Evolutionary conservation across 2,888 invertebrate genomes (phyloP), one percentile per base, ranked within the genome.

Genomic region (Eilema griseolum): DNA sequence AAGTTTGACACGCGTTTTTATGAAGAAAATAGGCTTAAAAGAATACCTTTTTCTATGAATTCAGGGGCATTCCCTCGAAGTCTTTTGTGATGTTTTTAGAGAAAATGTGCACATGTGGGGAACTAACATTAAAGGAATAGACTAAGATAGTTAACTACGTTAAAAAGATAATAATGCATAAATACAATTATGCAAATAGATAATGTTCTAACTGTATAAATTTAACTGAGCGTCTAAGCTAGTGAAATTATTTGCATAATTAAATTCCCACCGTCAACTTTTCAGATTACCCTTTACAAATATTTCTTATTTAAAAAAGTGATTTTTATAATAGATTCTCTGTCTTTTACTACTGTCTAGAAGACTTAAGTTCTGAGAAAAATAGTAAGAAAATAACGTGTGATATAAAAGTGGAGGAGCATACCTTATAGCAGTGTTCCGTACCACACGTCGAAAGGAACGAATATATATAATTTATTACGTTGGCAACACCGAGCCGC

Each of bases 1-100:
- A 67, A 57, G 59, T 69, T 69, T 64, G 69, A 64, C 59, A 69
- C 41, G 52, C 46, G 63, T 69, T 69, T 62, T 69, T 69, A 69
- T 69, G 59, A 69, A 59, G 69, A 59, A 64, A 69, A 64, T 28
- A 64, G 59, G 63, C 69, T 69, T 63, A 64, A 59, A 37, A 69
- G 63, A 60, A 69, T 64, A 68, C 56, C 24, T 63, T 62, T 62
- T 61, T 16, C 46, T 63, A 59, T 63, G 63, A 63, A 63, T 63
- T 28, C 23, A 41, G 16, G 31, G 63, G 28, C 23, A 7, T 41
- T 28, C n/a, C 10, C 16, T 14, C 2, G 16, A 63, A 28, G 37
- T 28, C 10, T 57, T 57, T 57, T 28, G 23, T 33, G 26, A n/a
- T 56, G 20, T 62, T 56, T 31, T 14, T n/a, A 16, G 41, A 41